Conservation (phyloP, 2,113 vertebrate genomes). For the Connochaetes taurinus region DNA sequence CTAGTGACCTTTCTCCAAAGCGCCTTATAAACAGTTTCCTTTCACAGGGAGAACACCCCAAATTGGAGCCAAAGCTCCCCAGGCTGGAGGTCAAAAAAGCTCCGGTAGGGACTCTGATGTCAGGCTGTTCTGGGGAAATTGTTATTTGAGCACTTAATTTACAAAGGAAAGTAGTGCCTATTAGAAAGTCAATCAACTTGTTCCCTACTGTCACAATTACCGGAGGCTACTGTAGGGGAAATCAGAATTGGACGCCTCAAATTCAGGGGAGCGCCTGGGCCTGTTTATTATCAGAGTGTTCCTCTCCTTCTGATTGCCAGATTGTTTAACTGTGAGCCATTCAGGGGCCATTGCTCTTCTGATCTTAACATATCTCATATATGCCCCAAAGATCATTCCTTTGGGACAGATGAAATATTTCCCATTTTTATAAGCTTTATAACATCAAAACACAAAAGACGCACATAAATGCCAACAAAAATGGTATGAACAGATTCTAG, state of each 20-base stretch:
- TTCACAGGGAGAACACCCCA: not conserved
- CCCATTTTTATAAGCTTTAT: not conserved
- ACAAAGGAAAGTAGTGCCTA: not conserved
- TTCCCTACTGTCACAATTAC: not conserved
- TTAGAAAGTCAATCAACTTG: not conserved
- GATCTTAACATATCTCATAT: not conserved
- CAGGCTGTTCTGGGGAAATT: not conserved
- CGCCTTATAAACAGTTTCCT: not conserved
- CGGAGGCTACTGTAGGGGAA: not conserved
- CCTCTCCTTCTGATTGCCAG: not conserved
- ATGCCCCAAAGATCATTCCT: not conserved
- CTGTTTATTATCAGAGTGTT: not conserved
- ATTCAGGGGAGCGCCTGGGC: not conserved
- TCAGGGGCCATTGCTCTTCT: not conserved
- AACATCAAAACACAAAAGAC: not conserved
- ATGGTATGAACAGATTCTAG: not conserved
- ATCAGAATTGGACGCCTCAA: not conserved
- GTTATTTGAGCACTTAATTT: not conserved
- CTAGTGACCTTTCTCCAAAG: not conserved
- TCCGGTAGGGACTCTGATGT: not conserved
- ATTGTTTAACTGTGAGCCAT: not conserved
- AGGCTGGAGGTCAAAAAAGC: not conserved
- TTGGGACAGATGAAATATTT: not conserved
- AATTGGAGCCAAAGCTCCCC: not conserved
- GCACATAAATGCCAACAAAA: not conserved